A percentile compares a stretch with the other conserved stretches of the same genome.
Conservation (phyloP, 2,888 invertebrate species). For the Pherbina coryleti region DNA sequence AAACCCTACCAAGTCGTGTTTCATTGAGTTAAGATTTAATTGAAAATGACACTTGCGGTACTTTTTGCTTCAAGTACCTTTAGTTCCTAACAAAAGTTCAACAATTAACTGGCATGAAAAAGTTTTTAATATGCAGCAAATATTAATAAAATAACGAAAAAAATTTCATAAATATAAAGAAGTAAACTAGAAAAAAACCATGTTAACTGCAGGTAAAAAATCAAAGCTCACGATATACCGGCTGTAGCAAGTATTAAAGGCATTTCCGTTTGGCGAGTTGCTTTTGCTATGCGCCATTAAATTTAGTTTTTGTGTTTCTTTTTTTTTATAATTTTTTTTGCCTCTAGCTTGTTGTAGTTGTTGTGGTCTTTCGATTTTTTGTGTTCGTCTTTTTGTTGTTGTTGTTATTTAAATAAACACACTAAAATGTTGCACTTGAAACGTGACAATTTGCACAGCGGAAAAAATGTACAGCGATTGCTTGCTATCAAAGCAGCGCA, state of each 20-base stretch:
- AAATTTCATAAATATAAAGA: not conserved
- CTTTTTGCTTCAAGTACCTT: not conserved
- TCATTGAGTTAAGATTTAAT: not conserved
- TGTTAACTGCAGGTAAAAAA: not conserved
- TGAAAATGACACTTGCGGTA: not conserved
- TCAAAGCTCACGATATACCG: not conserved
- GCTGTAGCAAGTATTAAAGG: slow-evolving; percentile 4
- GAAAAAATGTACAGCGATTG: not conserved
- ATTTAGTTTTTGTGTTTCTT: not conserved
- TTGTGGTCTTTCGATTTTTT: not conserved
- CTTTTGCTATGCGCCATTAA: slow-evolving; percentile 15
- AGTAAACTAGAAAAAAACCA: not conserved
- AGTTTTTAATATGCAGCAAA: not conserved
- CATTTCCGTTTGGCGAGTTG: slow-evolving; percentile 17
- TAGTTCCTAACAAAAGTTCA: not conserved
- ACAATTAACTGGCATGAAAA: not conserved
- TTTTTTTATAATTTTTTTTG: not conserved
- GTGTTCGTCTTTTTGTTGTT: slow-evolving; percentile 1
- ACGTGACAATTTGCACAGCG: slow-evolving; percentile 13
- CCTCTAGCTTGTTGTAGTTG: not conserved
- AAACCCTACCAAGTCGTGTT: not conserved
- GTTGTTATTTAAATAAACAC: not conserved
- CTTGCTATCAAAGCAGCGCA: not conserved
- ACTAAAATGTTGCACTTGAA: slow-evolving; percentile 2
- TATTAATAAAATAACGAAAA: not conserved